A percentile compares a stretch with the other conserved stretches of the same genome.
Evolutionary conservation across 2,888 invertebrate genomes (phyloP).

Genomic region (Lomographa bimaculata): DNA sequence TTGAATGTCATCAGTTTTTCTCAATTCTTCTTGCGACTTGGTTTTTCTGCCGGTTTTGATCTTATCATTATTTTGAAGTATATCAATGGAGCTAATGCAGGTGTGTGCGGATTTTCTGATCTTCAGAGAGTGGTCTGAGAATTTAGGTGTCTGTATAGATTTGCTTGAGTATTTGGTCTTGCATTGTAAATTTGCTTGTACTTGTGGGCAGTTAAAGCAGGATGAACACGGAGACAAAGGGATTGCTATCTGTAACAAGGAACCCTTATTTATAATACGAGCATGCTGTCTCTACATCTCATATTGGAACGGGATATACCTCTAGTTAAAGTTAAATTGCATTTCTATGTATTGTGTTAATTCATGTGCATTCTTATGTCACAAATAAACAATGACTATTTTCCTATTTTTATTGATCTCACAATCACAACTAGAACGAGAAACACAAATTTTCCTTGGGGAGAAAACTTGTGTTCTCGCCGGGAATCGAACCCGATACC

Average conservation of each 20-base stretch:
- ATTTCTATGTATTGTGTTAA: too few species aligned
- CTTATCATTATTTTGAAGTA: slow-evolving; percentile 11
- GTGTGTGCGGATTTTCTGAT: slow-evolving; percentile 43
- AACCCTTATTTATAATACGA: too few species aligned
- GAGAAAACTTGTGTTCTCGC: too few species aligned
- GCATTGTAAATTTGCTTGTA: slow-evolving; percentile 26
- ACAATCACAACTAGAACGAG: too few species aligned
- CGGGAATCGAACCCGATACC: too few species aligned
- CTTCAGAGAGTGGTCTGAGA: slow-evolving; percentile 24
- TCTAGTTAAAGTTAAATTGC: too few species aligned
- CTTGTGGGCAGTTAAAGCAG: slow-evolving; percentile 26
- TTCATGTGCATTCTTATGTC: too few species aligned
- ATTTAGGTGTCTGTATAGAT: slow-evolving; percentile 36
- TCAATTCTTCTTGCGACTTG: slow-evolving; percentile 50
- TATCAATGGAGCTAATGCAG: slow-evolving; percentile 41
- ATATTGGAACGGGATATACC: too few species aligned
- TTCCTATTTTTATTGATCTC: too few species aligned
- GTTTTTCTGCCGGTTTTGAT: slow-evolving; percentile 37
- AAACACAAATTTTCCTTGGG: too few species aligned
- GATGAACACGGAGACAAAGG: slow-evolving; percentile 41
- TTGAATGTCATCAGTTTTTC: slow-evolving; percentile 31
- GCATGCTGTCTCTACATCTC: too few species aligned
- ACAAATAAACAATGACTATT: too few species aligned
- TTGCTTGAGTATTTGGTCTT: slow-evolving; percentile 23
- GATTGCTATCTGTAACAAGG: slow-evolving; percentile 62